Evolutionary conservation across 2,113 vertebrate genomes (phyloP), one percentile per base, ranked within the genome.

Genomic region (Rhagologus leucostigma): DNA sequence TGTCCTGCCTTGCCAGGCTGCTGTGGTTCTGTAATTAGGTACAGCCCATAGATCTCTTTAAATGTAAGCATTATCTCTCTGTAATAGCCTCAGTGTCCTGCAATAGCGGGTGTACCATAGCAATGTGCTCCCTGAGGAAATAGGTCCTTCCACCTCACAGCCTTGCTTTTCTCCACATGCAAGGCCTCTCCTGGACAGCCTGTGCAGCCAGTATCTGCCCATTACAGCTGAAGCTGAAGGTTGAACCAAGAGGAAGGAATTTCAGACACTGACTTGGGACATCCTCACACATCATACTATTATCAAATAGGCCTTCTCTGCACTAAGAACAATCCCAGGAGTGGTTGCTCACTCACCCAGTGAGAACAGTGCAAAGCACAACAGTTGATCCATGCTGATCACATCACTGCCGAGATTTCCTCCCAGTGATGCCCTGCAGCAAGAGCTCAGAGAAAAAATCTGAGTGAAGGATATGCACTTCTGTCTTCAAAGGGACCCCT

Each of bases 21-120:
- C 52, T 60, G 42, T 16, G 56, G 32, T 44, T 91, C 47, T 77
- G 41, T 63, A 73, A 77, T 47, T 52, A 80, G 49, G 56, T 26
- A 82, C 9, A 82, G 35, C 27, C 22, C 22, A 17, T 37, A 37
- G 84, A 76, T 85, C 19, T 50, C 35, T 41, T n/a, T 63, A 94
- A 91, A 93, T 32, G 33, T 59, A 74, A 80, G 22, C 17, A 35
- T 50, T 77, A 77, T 44, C 21, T 69, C 32, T 73, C 65, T 63
- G 47, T 26, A 63, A 67, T 5, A 84, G 24, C 60, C 69, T 70
- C 33, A 37, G 37, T 35, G n/a, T 78, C 49, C 37, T 71, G n/a
- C 1, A 2, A 26, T 13, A 78, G 71, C 0, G 0, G 13, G 32
- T 49, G 24, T 59, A n/a, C 33, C 49, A 68, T 7, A 78, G 49